These are phyloP conservation scores for Cyprinodon diabolis DNA, from an alignment of 2,797 vertebrate species.

Conservation along the genomic window DNA sequence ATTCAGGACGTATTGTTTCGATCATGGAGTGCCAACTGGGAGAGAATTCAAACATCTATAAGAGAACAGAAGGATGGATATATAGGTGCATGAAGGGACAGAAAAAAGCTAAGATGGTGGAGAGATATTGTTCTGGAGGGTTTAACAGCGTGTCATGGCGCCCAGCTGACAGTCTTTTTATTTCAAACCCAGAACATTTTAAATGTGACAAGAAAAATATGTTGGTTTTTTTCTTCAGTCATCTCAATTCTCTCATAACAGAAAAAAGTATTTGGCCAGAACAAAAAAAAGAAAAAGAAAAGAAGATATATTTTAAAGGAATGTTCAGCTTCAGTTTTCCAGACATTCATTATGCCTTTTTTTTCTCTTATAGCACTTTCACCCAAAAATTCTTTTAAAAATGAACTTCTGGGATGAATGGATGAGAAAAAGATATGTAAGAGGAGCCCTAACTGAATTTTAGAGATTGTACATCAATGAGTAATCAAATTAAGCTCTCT, in stretches of 20 bases:
- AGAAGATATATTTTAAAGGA: neutral
- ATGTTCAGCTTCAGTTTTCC: too few relatives aligned
- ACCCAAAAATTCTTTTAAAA: neutral
- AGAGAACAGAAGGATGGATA: neutral
- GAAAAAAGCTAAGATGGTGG: neutral
- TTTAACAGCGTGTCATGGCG: neutral
- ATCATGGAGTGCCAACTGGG: neutral
- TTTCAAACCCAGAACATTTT: constrained; percentile 8
- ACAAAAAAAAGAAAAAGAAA: neutral
- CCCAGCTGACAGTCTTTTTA: constrained; percentile 2
- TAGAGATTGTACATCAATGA: neutral
- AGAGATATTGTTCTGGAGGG: neutral
- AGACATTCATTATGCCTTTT: neutral
- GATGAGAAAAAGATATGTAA: neutral
- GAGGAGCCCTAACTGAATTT: neutral
- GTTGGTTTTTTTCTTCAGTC: neutral
- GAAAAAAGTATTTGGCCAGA: neutral
- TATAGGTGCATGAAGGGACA: neutral
- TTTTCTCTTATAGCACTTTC: neutral
- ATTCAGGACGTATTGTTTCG: neutral
- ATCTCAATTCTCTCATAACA: neutral
- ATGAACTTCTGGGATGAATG: neutral
- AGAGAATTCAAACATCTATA: neutral
- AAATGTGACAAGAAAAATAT: neutral
- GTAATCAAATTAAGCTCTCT: neutral